phyloP scores from a whole-genome alignment of 2,797 vertebrate species.

The Rhincodon typus region DNA sequence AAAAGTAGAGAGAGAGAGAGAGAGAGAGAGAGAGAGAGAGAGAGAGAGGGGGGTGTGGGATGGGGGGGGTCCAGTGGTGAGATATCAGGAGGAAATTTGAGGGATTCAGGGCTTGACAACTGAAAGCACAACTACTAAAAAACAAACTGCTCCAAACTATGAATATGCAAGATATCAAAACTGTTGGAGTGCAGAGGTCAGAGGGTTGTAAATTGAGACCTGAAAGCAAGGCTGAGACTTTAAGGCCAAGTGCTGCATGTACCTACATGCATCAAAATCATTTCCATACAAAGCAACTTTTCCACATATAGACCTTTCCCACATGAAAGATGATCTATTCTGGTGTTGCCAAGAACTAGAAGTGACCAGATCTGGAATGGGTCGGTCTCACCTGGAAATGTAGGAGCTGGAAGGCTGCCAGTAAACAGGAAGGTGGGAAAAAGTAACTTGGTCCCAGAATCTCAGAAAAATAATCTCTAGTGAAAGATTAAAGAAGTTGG shows the following conservation, averaged over 20 bases:
- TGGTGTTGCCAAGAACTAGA: neutral
- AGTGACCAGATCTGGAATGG: neutral
- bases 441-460: neutral
- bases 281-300: neutral
- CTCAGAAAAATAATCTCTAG: neutral
- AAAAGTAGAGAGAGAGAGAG: neutral
- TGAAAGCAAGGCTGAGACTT: neutral
- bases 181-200: neutral
- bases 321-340: neutral
- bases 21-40: neutral
- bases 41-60: neutral
- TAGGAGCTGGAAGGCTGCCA: neutral
- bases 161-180: neutral
- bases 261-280: neutral
- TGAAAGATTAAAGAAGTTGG: neutral
- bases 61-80: neutral
- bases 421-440: neutral
- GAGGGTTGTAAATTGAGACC: neutral
- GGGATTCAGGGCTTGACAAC: neutral
- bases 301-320: neutral
- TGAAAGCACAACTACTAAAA: neutral
- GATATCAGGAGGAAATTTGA: neutral
- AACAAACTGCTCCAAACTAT: neutral
- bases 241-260: neutral
- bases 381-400: neutral